Base-by-base conservation (phyloP, 2,888 invertebrate genomes). In the Schizaphis graminum region DNA sequence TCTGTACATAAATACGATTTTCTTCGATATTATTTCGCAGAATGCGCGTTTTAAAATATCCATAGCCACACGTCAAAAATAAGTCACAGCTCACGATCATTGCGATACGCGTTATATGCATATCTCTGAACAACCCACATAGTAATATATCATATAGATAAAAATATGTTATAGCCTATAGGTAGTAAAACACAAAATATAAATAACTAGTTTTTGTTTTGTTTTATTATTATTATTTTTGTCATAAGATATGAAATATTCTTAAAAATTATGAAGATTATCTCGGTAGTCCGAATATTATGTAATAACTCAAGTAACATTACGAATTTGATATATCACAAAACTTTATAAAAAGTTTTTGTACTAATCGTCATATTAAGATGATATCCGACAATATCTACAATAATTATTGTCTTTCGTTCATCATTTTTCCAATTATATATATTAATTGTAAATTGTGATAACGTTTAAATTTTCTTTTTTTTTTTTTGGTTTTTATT, bases 321-420 rank as follows among this genome's bases (percentile, higher is more conserved):
- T n/a, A 57, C 35, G 28, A 77, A 85, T 91, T 91, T 85, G 91
- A 91, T 91, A 56, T 91, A 85, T 85, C 44, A 85, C 57, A n/a
- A 85, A 57, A 85, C 85, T 91, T 24, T 56, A 91, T 84, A 91
- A 85, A 91, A 91, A 91, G 85, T 91, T 91, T 56, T 85, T 13
- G 21, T 21, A n/a, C 56, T 91, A 56, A 85, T 44, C 85, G 41
- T 85, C 16, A 47, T 53, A 35, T 21, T 16, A 3, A 85, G 28
- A 91, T 44, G 57, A 57, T 91, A 26, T 56, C 77, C 28, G 13
- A 41, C 41, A 41, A 91, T 41, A n/a, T 84, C 41, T 35, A 47
- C 85, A 85, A n/a, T 57, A 24, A 85, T 49, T 77, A 67, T 84
- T 49, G 26, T 26, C 41, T 41, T 53, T 35, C 11, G 26, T 77